Percentiles rank a stretch among this genome's conserved stretches.
phyloP scores from a whole-genome alignment of 2,797 vertebrate species.

The Neosilurus mollespiculum region DNA sequence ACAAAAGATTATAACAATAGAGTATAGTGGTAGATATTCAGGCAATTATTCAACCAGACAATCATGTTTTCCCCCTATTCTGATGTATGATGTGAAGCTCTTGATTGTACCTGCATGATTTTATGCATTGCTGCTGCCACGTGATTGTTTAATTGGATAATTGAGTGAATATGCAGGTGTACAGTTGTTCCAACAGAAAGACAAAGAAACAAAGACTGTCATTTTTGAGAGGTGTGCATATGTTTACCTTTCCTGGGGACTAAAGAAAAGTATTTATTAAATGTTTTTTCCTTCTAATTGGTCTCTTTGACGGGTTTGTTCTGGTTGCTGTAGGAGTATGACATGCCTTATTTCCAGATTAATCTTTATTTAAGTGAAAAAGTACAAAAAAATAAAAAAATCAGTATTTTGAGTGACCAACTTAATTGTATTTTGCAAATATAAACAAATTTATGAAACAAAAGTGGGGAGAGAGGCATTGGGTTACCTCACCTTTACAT shows the following conservation, averaged over 20 bases:
- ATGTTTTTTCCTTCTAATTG: conserved; percentile 59
- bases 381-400: too few relatives aligned
- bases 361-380: too few relatives aligned
- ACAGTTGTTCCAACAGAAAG: neutral
- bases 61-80: neutral
- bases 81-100: neutral
- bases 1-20: neutral
- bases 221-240: conserved; percentile 78
- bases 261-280: conserved; percentile 73
- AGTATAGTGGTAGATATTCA: neutral
- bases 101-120: neutral
- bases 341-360: neutral
- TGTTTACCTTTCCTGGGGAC: conserved; percentile 68
- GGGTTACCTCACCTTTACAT: too few relatives aligned
- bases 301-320: conserved; percentile 40
- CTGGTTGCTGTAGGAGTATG: neutral
- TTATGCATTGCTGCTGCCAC: neutral
- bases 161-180: neutral
- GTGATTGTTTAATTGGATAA: neutral
- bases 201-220: conserved; percentile 71
- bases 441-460: too few relatives aligned
- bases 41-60: neutral
- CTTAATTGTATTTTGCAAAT: too few relatives aligned
- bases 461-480: too few relatives aligned
- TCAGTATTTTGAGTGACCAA: too few relatives aligned